phyloP scores from a whole-genome alignment of 2,888 invertebrate genomes.

The Lasiommata megera region DNA sequence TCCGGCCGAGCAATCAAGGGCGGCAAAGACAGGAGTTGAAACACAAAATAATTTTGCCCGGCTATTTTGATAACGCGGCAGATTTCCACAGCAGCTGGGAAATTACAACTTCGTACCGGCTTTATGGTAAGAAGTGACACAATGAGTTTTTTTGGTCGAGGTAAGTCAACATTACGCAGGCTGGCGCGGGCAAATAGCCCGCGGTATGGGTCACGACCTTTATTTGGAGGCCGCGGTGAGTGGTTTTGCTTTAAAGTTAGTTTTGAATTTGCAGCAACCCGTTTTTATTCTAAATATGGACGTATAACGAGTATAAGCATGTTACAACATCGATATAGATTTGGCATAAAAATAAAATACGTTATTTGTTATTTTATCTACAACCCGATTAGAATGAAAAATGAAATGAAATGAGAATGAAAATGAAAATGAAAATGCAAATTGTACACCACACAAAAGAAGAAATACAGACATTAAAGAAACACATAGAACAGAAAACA shows the following conservation, averaged over 20 bases:
- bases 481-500: no score
- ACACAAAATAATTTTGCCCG: constrained; percentile 23
- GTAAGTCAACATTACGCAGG: constrained; percentile 52
- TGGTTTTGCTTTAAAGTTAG: constrained; percentile 34
- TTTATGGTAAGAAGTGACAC: constrained; percentile 67
- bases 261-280: constrained; percentile 33
- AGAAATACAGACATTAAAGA: no score
- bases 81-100: constrained; percentile 57
- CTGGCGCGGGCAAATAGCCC: constrained; percentile 66
- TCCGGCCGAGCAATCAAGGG: constrained; percentile 18
- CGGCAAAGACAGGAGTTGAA: constrained; percentile 18
- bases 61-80: constrained; percentile 47
- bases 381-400: no score
- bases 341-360: no score
- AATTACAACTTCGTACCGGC: constrained; percentile 60
- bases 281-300: constrained; percentile 21
- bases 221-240: constrained; percentile 51
- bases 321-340: neutral
- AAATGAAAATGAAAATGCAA: no score
- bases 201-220: constrained; percentile 70
- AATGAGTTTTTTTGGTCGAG: constrained; percentile 72
- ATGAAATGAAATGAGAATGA: no score
- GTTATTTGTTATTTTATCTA: no score
- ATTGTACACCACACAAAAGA: no score
- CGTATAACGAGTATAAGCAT: neutral